Base-by-base conservation (phyloP, 2,888 invertebrate species). In the Trisateles emortualis region DNA sequence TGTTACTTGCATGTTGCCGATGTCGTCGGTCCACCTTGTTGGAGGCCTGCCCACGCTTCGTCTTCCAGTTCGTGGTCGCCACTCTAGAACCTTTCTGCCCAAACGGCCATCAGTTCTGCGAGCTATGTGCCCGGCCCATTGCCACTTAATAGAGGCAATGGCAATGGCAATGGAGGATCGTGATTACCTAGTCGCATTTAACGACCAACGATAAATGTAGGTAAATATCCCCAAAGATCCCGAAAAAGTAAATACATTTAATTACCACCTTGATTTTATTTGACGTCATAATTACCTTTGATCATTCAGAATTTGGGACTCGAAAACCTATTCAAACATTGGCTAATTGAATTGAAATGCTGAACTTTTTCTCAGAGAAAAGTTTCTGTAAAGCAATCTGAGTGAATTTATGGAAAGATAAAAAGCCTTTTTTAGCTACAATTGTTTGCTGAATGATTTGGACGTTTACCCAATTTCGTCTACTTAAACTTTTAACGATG, bases 381-480 rank as follows among this genome's bases (percentile, higher is more conserved):
- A 54, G 13, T 58, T 52, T 44, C 16, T 13, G 16, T 19, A 24
- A 63, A 47, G 16, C 58, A 36, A 51, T 67, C 57, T 22, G 30
- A 35, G 49, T 4, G 19, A 39, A 24, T 52, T 52, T 57, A 49
- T 43, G 33, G 19, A 26, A 43, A 52, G 40, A 51, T 49, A 47
- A 39, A 62, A 62, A 57, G 36, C 33, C 30, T 22, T 67, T n/a
- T 55, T 67, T 40, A 32, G 9, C 22, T 11, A 3, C 32, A 26
- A 8, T 29, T 67, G 44, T 58, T 67, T 53, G 42, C 41, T 50
- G 48, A 68, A 50, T 63, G 48, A 68, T 54, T 68, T 41, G 8
- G 11, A 67, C 44, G 53, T 48, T 54, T 51, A 43, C 14, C 14
- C 35, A 54, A 52, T 67, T 58, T 45, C 19, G 4, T 11, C 30